phyloP scores from a whole-genome alignment of 2,797 vertebrate genomes.

The Cuniculus paca region DNA sequence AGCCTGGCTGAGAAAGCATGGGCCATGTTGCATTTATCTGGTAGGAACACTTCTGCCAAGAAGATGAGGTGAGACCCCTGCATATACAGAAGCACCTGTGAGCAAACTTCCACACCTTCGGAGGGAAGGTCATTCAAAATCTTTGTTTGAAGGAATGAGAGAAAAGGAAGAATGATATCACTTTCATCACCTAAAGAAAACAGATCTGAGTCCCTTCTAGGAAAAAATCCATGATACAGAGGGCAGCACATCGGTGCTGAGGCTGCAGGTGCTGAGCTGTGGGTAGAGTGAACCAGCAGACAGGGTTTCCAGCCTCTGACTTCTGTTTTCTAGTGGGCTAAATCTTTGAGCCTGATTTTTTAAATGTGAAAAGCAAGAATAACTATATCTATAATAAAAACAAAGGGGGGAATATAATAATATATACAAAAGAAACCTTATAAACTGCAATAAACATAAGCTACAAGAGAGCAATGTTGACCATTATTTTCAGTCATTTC shows the following conservation, averaged over 20 bases:
- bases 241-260: neutral
- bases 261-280: neutral
- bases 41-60: neutral
- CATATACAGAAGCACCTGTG: neutral
- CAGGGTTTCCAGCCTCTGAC: neutral
- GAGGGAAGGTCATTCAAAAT: neutral
- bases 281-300: neutral
- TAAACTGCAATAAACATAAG: neutral
- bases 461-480: neutral
- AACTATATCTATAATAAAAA: neutral
- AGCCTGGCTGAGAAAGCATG: neutral
- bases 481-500: neutral
- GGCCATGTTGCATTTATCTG: neutral
- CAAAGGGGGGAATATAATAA: neutral
- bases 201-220: neutral
- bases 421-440: neutral
- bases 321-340: neutral
- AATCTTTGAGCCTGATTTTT: neutral
- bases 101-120: neutral
- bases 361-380: neutral
- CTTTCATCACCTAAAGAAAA: neutral
- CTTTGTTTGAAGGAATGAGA: neutral
- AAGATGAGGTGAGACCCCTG: neutral
- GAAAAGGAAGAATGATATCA: neutral
- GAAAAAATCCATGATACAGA: neutral